A percentile compares a stretch with the other conserved stretches of the same genome.
These are phyloP conservation scores for Pogonognathellus flavescens DNA, from an alignment of 1,140 invertebrate species.

Conservation along the genomic window DNA sequence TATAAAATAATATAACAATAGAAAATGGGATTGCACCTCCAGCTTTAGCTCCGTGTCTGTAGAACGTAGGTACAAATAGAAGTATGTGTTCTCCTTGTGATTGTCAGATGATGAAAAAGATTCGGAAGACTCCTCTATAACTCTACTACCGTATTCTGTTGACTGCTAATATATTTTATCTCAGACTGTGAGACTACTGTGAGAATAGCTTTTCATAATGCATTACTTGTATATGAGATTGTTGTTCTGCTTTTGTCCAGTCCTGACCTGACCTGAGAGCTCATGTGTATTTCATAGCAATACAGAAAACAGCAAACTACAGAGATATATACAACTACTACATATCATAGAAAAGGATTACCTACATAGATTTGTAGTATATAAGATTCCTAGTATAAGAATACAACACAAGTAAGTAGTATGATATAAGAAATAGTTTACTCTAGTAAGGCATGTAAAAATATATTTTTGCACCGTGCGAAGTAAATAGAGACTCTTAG, in stretches of 20 bases:
- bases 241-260: constrained; percentile 25
- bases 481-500: no score
- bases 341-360: not conserved
- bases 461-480: no score
- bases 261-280: not conserved
- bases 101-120: not conserved
- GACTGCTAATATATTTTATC: no score
- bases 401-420: no score
- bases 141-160: no score
- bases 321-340: not conserved
- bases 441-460: no score
- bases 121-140: not conserved
- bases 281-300: not conserved
- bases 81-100: not conserved
- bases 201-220: constrained; percentile 24
- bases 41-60: no score
- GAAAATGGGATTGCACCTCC: no score
- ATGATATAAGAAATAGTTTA: no score
- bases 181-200: not conserved
- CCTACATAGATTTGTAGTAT: not conserved
- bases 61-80: not conserved
- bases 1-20: no score
- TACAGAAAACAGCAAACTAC: not conserved
- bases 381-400: no score
- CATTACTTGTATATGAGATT: not conserved